Conservation (phyloP, 2,113 vertebrate genomes). For the Scytalopus superciliaris region DNA sequence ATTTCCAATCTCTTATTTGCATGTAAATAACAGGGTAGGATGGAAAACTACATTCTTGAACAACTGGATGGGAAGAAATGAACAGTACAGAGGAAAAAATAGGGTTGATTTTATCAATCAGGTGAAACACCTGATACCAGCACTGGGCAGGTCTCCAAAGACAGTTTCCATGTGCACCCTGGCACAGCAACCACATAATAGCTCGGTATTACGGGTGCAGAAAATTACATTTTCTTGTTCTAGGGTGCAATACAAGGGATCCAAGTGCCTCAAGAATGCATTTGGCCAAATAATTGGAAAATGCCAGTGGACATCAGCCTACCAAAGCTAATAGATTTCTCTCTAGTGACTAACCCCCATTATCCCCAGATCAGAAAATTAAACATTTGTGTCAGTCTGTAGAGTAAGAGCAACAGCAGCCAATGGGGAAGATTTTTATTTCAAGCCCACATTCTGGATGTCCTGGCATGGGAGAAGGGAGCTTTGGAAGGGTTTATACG, state of each 20-base stretch:
- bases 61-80: neutral
- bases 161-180: neutral
- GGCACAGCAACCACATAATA: neutral
- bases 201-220: fast-evolving
- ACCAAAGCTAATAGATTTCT: neutral
- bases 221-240: neutral
- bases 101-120: neutral
- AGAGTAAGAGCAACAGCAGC: neutral
- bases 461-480: neutral
- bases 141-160: neutral
- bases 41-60: neutral
- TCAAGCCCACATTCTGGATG: neutral
- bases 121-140: neutral
- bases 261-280: neutral
- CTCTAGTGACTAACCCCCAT: neutral
- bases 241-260: neutral
- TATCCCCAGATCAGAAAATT: neutral
- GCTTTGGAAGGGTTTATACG: neutral
- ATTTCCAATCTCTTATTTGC: neutral
- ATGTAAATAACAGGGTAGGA: neutral
- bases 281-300: neutral
- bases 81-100: neutral
- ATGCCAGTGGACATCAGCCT: neutral
- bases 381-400: neutral
- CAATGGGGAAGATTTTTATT: neutral